These are phyloP conservation scores for Egretta garzetta DNA, from an alignment of 2,113 vertebrate genomes.

Conservation along the genomic window DNA sequence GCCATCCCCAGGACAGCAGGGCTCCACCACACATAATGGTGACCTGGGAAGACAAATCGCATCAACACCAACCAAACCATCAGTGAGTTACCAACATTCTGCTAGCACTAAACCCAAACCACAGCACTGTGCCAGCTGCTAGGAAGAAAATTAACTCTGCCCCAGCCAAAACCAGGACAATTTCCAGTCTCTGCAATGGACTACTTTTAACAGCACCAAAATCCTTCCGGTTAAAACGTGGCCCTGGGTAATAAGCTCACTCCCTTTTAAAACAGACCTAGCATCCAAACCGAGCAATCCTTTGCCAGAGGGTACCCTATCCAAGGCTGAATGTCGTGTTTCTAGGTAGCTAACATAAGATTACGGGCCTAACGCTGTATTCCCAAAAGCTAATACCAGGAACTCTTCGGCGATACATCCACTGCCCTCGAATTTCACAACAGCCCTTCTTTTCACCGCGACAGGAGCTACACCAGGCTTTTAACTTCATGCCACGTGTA, in stretches of 20 bases:
- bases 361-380: fast-evolving
- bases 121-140: no score
- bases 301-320: not conserved
- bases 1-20: no score
- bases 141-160: no score
- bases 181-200: not conserved
- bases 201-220: not conserved
- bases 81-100: no score
- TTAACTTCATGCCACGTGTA: not conserved
- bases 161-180: no score
- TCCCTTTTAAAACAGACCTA: not conserved
- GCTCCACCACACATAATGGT: no score
- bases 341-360: no score
- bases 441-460: not conserved
- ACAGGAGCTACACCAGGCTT: not conserved
- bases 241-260: not conserved
- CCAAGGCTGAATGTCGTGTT: fast-evolving
- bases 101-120: no score
- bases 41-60: no score
- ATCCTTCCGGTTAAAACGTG: not conserved
- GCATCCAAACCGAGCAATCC: not conserved
- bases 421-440: not conserved
- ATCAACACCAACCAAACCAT: no score
- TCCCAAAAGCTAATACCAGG: not conserved
- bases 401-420: not conserved